Conservation (phyloP, 2,797 vertebrate genomes). For the Pipistrellus kuhlii region DNA sequence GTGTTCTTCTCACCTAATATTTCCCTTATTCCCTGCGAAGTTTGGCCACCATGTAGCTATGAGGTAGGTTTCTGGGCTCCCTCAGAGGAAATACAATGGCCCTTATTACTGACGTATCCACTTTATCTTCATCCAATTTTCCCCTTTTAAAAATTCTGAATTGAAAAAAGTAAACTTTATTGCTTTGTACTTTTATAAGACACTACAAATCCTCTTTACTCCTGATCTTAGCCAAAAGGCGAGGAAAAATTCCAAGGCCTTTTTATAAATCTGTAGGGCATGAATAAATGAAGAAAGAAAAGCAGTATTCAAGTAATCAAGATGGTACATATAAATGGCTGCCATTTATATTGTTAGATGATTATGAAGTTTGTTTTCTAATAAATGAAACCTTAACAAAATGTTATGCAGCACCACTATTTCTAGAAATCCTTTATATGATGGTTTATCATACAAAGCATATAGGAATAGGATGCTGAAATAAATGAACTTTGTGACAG, state of each 20-base stretch:
- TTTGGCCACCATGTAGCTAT: not conserved
- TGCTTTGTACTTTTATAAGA: not conserved
- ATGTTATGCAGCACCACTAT: not conserved
- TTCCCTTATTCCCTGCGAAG: slow-evolving; percentile 1
- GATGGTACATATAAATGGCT: not conserved
- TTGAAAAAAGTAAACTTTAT: not conserved
- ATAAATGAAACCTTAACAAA: slow-evolving; percentile 34
- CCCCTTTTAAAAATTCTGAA: not conserved
- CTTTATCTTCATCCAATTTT: not conserved
- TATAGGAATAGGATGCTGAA: not conserved
- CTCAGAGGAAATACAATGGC: not conserved
- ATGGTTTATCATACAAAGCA: not conserved
- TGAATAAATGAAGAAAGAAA: not conserved
- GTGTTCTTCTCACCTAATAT: not conserved
- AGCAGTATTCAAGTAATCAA: not conserved
- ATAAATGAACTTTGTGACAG: not conserved
- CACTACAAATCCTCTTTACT: not conserved
- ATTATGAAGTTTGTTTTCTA: not conserved
- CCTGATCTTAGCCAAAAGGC: not conserved
- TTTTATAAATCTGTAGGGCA: not conserved
- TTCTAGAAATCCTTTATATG: slow-evolving; percentile 19
- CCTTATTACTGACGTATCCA: not conserved
- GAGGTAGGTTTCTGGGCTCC: not conserved
- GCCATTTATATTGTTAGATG: slow-evolving; percentile 1
- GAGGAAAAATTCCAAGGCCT: not conserved